Conservation (phyloP, 2,113 vertebrate species). For the Brachyistius frenatus region DNA sequence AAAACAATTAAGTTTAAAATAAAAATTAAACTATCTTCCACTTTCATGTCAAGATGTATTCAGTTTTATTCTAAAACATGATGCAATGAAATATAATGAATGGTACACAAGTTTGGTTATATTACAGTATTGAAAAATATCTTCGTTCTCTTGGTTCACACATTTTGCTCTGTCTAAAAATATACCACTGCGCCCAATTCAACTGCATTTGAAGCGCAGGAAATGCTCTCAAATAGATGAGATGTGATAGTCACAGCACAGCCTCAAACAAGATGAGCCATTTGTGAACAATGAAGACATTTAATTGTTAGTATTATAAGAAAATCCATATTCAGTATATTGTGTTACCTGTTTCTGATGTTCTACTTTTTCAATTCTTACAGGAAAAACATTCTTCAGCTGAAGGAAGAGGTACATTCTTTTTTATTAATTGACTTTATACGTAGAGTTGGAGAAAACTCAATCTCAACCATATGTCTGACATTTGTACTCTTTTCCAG, state of each 20-base stretch:
- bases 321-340: not conserved
- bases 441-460: not conserved
- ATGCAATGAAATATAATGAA: not conserved
- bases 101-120: no score
- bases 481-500: slow-evolving; percentile 50
- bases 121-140: no score
- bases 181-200: no score
- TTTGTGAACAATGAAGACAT: not conserved
- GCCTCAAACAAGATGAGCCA: not conserved
- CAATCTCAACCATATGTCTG: not conserved
- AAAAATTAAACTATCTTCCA: not conserved
- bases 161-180: no score
- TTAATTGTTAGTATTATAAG: no score
- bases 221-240: no score
- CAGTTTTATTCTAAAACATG: not conserved
- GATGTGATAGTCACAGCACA: no score
- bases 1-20: not conserved
- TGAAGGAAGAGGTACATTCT: slow-evolving; percentile 58
- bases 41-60: not conserved
- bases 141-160: no score
- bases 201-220: no score
- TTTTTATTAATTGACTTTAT: not conserved
- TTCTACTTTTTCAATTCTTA: not conserved
- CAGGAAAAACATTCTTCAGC: not conserved
- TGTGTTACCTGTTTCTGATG: not conserved